Base-by-base conservation (phyloP, 1,140 invertebrate species). In the Helicoverpa zea region DNA sequence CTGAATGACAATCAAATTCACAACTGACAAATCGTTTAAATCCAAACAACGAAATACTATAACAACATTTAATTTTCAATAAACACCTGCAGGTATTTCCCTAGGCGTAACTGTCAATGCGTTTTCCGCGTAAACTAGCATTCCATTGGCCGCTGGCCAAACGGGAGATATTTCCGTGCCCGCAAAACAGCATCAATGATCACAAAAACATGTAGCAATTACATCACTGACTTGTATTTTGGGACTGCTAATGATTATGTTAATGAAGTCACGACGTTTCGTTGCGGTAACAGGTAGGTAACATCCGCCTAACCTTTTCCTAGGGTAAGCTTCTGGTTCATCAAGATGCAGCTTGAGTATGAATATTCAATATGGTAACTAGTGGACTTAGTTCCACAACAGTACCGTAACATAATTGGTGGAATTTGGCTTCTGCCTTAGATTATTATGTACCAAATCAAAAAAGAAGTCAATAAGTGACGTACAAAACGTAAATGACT, bases 181-280 rank as follows among this genome's bases (percentile, higher is more conserved):
- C 13, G 49, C 49, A 54, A 72, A 72, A 72, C 68, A 29, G 30
- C 73, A 75, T 75, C 73, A 75, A 75, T 61, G 73, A 61, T 61
- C 73, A 61, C 54, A 47, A 47, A 23, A 75, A 61, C 61, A 54
- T 30, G 18, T 43, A 18, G 64, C 49, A 72, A 72, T 72, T 72
- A 72, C 35, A 75, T 56, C 16, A 75, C 58, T 47, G 29, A 4
- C 14, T 13, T 58, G 18, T 73, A 73, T 73, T 73, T 73, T 43
- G 16, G 30, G 30, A 54, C 30, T 16, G 35, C 35, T 43, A 43
- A 43, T 47, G 16, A 23, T 49, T 49, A 49, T 68, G n/a, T 47
- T 12, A 58, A 18, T 16, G 14, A 23, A n/a, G 56, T 58, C 56
- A 58, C 23, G 58, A 23, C 18, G 23, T 61, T 30, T 30, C 23